These are phyloP conservation scores for Egretta garzetta DNA, from an alignment of 2,113 vertebrate genomes.

Conservation along the genomic window DNA sequence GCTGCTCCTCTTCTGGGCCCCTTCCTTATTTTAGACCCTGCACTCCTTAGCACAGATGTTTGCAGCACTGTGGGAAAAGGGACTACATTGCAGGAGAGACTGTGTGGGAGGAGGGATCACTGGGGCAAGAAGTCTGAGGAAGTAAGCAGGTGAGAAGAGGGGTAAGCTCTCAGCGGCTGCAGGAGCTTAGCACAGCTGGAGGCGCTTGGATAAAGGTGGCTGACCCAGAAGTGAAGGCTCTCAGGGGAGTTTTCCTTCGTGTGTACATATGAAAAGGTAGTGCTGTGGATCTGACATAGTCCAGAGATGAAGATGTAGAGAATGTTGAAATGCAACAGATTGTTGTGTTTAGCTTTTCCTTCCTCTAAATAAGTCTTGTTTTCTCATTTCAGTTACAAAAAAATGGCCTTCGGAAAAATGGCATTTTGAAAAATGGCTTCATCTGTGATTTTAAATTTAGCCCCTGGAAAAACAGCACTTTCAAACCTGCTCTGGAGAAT, in stretches of 20 bases:
- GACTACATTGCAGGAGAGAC: neutral
- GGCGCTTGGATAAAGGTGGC: neutral
- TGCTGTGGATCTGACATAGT: neutral
- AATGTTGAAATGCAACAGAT: neutral
- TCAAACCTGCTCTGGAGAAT: conserved; percentile 73
- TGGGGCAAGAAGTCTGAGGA: neutral
- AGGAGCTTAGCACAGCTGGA: neutral
- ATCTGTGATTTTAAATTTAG: conserved; percentile 75
- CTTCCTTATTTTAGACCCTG: neutral
- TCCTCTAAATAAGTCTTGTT: neutral
- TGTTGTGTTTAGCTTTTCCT: neutral
- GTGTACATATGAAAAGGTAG: neutral
- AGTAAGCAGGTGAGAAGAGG: neutral
- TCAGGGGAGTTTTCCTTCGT: neutral
- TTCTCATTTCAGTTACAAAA: conserved; percentile 78
- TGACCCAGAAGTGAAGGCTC: neutral
- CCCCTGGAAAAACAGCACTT: conserved; percentile 80
- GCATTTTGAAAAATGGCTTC: conserved; percentile 80
- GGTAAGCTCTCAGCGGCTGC: rapidly evolving
- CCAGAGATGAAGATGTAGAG: neutral
- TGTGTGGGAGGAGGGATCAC: neutral
- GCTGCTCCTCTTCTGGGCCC: neutral
- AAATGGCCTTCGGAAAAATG: conserved; percentile 81
- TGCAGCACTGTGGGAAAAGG: neutral
- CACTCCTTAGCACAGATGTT: neutral